phyloP scores from a whole-genome alignment of 2,888 invertebrate genomes.

The Xanthorhoe spadicearia region DNA sequence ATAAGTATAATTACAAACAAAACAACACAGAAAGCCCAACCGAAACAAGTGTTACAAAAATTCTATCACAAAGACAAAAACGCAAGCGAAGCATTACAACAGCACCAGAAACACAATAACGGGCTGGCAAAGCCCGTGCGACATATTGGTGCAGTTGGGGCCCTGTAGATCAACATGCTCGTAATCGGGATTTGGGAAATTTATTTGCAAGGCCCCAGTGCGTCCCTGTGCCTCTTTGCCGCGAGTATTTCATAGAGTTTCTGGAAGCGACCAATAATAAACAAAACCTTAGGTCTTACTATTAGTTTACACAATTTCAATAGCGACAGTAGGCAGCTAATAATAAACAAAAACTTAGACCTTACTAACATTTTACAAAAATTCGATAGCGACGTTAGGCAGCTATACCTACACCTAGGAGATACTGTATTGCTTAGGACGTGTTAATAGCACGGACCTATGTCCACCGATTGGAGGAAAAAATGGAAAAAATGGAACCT shows the following conservation, averaged over 20 bases:
- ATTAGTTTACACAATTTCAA: not conserved
- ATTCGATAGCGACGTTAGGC: too few relatives aligned
- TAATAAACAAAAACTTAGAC: too few relatives aligned
- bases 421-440: too few relatives aligned
- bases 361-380: too few relatives aligned
- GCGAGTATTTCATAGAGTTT: constrained; percentile 11
- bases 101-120: constrained; percentile 47
- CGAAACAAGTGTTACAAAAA: not conserved
- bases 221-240: constrained; percentile 52
- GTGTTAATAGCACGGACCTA: too few relatives aligned
- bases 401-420: too few relatives aligned
- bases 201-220: constrained; percentile 64
- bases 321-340: too few relatives aligned
- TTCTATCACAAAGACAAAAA: constrained; percentile 20
- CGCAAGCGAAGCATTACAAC: constrained; percentile 20
- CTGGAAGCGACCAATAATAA: constrained; percentile 41
- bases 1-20: not conserved
- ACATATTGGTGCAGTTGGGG: constrained; percentile 74
- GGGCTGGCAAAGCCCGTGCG: constrained; percentile 58
- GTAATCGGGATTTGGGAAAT: constrained; percentile 74
- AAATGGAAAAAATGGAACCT: too few relatives aligned
- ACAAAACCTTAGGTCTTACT: not conserved
- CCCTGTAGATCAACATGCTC: constrained; percentile 70
- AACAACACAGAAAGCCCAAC: not conserved
- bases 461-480: too few relatives aligned